phyloP scores from a whole-genome alignment of 1,140 invertebrate species.

The Pantala flavescens region DNA sequence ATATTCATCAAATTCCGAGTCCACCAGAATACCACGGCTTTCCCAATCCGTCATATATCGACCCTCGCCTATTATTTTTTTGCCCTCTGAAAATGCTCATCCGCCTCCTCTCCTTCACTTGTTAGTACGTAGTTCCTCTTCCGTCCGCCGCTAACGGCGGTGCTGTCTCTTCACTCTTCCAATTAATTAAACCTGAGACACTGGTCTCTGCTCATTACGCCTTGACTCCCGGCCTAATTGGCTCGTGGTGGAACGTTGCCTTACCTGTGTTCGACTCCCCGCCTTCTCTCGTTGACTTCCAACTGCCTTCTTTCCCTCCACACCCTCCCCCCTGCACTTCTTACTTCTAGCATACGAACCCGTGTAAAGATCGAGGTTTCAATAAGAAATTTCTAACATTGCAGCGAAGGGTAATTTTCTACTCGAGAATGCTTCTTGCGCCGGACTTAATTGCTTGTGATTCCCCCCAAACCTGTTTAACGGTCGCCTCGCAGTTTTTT shows the following conservation, averaged over 20 bases:
- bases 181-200: conserved; percentile 8
- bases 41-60: no score
- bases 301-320: background rate
- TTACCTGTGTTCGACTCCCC: background rate
- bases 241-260: background rate
- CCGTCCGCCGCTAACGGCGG: background rate
- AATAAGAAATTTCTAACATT: no score
- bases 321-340: background rate
- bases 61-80: background rate
- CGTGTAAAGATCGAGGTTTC: no score
- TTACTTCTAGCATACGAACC: background rate
- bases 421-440: no score
- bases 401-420: no score
- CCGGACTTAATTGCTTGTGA: no score
- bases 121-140: background rate
- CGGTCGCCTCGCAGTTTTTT: no score
- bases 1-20: no score
- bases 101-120: background rate
- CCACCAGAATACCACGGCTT: no score
- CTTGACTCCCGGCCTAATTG: conserved; percentile 2
- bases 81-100: background rate
- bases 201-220: conserved; percentile 3
- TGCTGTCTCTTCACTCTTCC: background rate
- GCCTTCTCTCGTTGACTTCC: background rate
- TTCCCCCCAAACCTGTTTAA: no score